Evolutionary conservation across 2,113 vertebrate species (phyloP).

Genomic region (Fulmarus glacialis): DNA sequence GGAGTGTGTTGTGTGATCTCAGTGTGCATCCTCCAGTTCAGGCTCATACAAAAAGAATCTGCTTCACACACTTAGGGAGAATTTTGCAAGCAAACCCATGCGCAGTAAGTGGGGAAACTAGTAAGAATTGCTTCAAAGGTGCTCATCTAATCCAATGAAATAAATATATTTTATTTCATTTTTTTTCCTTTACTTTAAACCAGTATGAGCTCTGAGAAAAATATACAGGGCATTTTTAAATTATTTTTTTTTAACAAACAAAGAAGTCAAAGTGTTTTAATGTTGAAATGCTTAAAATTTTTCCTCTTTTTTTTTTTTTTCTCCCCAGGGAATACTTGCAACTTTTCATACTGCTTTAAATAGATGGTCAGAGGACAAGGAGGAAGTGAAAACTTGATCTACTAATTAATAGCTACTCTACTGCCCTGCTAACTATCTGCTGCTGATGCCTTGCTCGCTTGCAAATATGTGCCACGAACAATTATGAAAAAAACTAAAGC

Average conservation of each 20-base stretch:
- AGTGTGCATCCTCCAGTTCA: neutral
- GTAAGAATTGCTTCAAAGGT: neutral
- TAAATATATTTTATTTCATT: neutral
- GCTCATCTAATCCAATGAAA: neutral
- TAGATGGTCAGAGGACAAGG: neutral
- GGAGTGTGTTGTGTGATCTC: fast-evolving
- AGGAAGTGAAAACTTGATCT: neutral
- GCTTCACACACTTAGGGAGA: neutral
- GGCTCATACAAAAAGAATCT: neutral
- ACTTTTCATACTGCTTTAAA: neutral
- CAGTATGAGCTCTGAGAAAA: neutral
- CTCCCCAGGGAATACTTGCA: neutral
- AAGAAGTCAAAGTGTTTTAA: neutral
- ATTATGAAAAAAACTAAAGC: neutral
- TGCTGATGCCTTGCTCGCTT: neutral
- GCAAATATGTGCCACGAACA: neutral
- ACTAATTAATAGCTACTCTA: neutral
- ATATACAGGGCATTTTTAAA: neutral
- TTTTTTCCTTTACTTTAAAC: neutral
- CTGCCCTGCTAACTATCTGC: neutral
- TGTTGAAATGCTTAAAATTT: neutral
- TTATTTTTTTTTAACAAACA: neutral
- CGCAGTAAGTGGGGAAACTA: neutral
- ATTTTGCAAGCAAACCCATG: neutral
- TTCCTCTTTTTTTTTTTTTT: neutral